Evolutionary conservation across 2,113 vertebrate species (phyloP), one percentile per base, ranked within the genome.

Genomic region (Heteronetta atricapilla): DNA sequence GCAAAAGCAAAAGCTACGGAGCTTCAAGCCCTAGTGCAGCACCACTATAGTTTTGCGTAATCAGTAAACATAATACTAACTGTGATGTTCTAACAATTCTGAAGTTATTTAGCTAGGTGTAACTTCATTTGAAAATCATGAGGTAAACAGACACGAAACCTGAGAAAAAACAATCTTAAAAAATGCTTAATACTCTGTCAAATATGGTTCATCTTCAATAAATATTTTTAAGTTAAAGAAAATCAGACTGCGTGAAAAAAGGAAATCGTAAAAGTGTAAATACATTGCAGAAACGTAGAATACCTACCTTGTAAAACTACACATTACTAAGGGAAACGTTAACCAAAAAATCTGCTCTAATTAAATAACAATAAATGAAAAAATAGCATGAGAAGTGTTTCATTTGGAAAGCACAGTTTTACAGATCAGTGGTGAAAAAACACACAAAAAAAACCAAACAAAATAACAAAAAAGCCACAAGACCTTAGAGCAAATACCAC

Each of bases 111-210:
- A 74, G 69, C 62, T 63, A 53, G 52, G 48, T 44, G 67, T 33
- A 87, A 89, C n/a, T 66, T 63, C 2, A 3, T 31, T 64, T 70
- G 55, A 67, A 82, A 92, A 90, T 31, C 44, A 89, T 8, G 68
- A 67, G 86, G 56, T 75, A 93, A 90, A 76, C 46, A 59, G 80
- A 82, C 68, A 90, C 83, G 36, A 74, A 90, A 94, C 40, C 66
- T 68, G 52, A 96, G 73, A 79, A 95, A 76, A 13, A 94, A 56
- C 75, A 88, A 25, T 64, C 59, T 88, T 69, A 76, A 70, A 66
- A 91, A 74, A 10, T 26, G 12, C 58, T 88, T 84, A 74, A 80
- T 76, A 96, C 82, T 96, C 94, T 97, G 96, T 97, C 96, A 97
- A 95, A 95, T 94, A 95, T 9, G 84, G 93, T 29, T 94, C 67